A percentile compares a stretch with the other conserved stretches of the same genome.
Evolutionary conservation across 2,797 vertebrate species (phyloP).

Genomic region (Spea hammondii): DNA sequence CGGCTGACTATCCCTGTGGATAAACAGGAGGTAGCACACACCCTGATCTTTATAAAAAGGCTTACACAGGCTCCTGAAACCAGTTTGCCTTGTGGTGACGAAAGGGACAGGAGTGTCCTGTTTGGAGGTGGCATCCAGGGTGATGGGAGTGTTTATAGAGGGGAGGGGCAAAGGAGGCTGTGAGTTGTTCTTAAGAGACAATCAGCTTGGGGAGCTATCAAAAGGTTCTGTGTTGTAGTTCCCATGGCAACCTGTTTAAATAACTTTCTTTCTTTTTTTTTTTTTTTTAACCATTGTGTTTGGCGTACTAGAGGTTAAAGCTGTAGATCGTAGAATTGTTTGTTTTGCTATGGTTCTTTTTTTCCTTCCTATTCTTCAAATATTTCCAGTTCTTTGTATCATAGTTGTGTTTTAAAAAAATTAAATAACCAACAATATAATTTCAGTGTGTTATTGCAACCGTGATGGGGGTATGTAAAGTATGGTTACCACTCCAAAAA

Average conservation of each 20-base stretch:
- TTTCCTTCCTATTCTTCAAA: not conserved
- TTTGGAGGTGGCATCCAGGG: constrained; percentile 39
- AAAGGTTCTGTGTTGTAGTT: constrained; percentile 26
- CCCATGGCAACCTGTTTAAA: constrained; percentile 47
- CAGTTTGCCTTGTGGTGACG: constrained; percentile 43
- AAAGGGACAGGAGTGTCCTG: constrained; percentile 48
- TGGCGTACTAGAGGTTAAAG: not conserved
- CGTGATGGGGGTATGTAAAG: too few species aligned
- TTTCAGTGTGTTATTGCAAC: too few species aligned
- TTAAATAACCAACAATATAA: too few species aligned
- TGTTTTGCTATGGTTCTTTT: not conserved
- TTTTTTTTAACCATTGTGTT: constrained; percentile 3
- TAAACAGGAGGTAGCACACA: constrained; percentile 22
- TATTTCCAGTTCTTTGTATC: too few species aligned
- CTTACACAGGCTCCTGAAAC: not conserved
- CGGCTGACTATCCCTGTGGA: not conserved
- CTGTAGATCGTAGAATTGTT: not conserved
- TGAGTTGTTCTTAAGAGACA: constrained; percentile 26
- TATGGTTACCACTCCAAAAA: too few species aligned
- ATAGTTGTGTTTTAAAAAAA: too few species aligned
- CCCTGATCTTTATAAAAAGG: not conserved
- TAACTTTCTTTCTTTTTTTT: too few species aligned
- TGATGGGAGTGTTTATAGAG: not conserved
- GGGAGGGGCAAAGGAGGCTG: constrained; percentile 33
- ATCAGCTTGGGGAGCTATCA: constrained; percentile 37